A percentile compares a stretch with the other conserved stretches of the same genome.
phyloP scores from a whole-genome alignment of 2,113 vertebrate genomes.

The Etheostoma cragini region DNA sequence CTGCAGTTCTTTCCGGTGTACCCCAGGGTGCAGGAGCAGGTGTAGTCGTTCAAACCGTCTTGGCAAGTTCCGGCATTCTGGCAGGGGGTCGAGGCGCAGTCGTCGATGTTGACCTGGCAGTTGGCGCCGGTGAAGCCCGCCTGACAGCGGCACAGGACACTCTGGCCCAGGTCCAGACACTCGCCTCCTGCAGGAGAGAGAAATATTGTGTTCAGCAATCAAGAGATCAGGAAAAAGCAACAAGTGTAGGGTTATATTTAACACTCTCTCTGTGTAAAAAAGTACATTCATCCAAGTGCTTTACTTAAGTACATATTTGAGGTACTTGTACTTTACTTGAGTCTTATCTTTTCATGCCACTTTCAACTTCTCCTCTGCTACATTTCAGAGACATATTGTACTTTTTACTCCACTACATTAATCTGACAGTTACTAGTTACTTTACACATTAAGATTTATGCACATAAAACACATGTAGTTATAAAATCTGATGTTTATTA shows the following conservation, averaged over 20 bases:
- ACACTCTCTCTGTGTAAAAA: not conserved
- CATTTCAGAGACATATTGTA: no score
- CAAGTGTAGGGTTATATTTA: conserved; percentile 8
- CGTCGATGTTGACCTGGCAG: conserved; percentile 91
- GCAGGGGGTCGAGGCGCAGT: conserved; percentile 92
- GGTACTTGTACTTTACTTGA: no score
- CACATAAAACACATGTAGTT: no score
- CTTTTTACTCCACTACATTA: no score
- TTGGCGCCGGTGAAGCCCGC: conserved; percentile 90
- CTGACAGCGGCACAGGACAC: conserved; percentile 92
- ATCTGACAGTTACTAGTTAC: no score
- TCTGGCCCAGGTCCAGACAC: conserved; percentile 94
- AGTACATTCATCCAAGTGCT: no score
- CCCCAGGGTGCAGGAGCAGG: conserved; percentile 90
- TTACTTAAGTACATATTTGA: no score
- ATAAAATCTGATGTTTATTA: no score
- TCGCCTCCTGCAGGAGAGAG: conserved; percentile 89
- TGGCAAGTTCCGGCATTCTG: conserved; percentile 94
- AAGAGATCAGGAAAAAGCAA: not conserved
- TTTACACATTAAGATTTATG: no score
- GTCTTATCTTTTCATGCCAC: no score
- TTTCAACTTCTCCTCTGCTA: no score
- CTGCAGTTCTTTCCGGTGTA: conserved; percentile 90
- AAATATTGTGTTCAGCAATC: conserved; percentile 46
- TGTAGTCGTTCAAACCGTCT: conserved; percentile 88